Conservation (phyloP, 1,140 invertebrate genomes). For the Pseudomyrmex pallidus region DNA sequence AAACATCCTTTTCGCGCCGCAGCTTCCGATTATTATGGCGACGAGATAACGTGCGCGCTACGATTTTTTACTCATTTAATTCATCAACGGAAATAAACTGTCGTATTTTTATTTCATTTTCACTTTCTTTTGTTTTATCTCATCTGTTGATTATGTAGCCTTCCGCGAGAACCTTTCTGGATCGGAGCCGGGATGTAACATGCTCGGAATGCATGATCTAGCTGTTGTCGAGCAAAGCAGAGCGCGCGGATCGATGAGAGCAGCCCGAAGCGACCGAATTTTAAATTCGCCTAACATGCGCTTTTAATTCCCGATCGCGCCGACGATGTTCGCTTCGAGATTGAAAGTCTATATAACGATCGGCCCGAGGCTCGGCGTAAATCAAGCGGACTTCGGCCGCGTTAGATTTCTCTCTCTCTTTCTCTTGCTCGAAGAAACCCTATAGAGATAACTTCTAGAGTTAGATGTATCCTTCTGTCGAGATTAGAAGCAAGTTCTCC, state of each 20-base stretch:
- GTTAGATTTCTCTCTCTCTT: neutral
- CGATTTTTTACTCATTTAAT: too few species aligned
- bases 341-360: conserved; percentile 32
- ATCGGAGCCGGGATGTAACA: neutral
- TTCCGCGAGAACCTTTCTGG: neutral
- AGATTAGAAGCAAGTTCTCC: conserved; percentile 60
- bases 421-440: neutral
- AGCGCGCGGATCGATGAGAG: conserved; percentile 7
- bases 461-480: conserved; percentile 21
- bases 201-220: neutral
- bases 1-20: neutral
- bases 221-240: neutral
- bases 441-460: neutral
- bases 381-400: conserved; percentile 29
- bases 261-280: conserved; percentile 18
- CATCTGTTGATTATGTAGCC: too few species aligned
- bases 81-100: too few species aligned
- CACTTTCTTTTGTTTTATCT: too few species aligned
- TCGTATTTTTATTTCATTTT: too few species aligned
- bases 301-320: conserved; percentile 23
- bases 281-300: conserved; percentile 30
- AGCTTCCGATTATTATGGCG: too few species aligned
- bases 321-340: neutral
- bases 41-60: too few species aligned
- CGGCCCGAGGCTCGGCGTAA: conserved; percentile 47